Percentiles rank a stretch among this genome's conserved stretches.
Conservation (phyloP, 37 sponge, comb jelly and placozoan species). For the Oopsacas minuta region DNA sequence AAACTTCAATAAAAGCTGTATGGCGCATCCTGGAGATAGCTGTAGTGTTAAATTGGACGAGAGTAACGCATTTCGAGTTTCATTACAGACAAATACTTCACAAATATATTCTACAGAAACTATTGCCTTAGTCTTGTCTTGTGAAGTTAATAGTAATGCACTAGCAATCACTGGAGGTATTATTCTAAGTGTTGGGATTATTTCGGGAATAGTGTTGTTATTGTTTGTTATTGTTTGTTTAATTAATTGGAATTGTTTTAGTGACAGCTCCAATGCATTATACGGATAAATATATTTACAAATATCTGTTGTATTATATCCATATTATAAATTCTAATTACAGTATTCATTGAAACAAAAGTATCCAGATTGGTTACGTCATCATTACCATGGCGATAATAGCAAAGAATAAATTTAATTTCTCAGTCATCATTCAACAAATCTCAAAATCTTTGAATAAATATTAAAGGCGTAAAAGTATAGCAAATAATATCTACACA, state of each 20-base stretch:
- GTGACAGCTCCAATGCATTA: neutral
- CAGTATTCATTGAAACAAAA: no score
- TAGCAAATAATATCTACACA: no score
- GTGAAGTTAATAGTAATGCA: neutral
- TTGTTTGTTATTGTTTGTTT: neutral
- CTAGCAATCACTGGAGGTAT: neutral
- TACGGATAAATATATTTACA: no score
- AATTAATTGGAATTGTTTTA: neutral
- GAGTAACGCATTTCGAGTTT: neutral
- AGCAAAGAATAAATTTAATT: no score
- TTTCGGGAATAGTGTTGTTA: neutral
- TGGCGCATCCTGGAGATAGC: neutral
- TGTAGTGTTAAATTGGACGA: neutral
- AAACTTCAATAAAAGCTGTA: neutral
- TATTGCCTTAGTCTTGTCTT: neutral
- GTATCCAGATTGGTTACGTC: no score
- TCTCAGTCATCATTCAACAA: no score
- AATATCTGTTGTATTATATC: no score
- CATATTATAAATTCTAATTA: no score
- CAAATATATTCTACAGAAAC: neutral
- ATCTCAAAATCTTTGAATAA: no score
- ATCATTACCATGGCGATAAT: no score
- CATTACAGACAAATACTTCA: neutral
- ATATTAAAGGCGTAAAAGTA: no score
- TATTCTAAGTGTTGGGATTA: neutral